A percentile compares a stretch with the other conserved stretches of the same genome.
phyloP scores from a whole-genome alignment of 2,888 invertebrate genomes.

The Pilophorus perplexus region DNA sequence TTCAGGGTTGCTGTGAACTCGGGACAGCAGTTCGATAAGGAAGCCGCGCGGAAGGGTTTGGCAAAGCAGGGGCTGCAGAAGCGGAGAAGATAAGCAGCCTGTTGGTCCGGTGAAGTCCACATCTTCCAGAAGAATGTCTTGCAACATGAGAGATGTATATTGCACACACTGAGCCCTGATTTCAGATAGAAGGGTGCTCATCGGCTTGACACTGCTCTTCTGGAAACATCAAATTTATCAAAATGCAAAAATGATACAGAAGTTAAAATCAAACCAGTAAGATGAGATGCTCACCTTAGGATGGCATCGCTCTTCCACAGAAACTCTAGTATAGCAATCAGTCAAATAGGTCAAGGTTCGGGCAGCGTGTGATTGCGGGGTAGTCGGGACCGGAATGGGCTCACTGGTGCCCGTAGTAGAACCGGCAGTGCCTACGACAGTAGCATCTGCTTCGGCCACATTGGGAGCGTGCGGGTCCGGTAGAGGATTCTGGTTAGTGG shows the following conservation, averaged over 20 bases:
- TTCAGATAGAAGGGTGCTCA: conserved; percentile 63
- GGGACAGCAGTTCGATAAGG: conserved; percentile 63
- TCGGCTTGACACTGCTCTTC: conserved; percentile 69
- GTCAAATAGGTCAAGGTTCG: conserved; percentile 55
- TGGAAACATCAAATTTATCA: conserved; percentile 49
- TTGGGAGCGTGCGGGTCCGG: conserved; percentile 48
- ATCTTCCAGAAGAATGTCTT: conserved; percentile 53
- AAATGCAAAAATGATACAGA: not conserved
- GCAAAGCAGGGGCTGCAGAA: conserved; percentile 66
- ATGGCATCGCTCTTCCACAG: conserved; percentile 70
- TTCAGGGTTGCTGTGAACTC: conserved; percentile 61
- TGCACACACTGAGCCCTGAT: conserved; percentile 62
- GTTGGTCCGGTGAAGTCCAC: conserved; percentile 46
- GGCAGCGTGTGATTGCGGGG: conserved; percentile 43
- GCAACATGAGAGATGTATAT: conserved; percentile 60
- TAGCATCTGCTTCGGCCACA: conserved; percentile 18
- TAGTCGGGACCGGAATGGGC: conserved; percentile 9
- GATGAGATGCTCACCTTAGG: conserved; percentile 59
- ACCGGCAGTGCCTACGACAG: not conserved
- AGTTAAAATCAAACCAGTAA: not conserved
- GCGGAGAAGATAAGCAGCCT: conserved; percentile 59
- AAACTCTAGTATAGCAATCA: conserved; percentile 68
- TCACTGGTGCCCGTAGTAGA: conserved; percentile 5
- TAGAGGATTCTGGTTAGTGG: conserved; percentile 60
- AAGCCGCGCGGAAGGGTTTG: conserved; percentile 73